phyloP scores from a whole-genome alignment of 35 echinoderm and acorn worm genomes.

The Chiridota heheva region DNA sequence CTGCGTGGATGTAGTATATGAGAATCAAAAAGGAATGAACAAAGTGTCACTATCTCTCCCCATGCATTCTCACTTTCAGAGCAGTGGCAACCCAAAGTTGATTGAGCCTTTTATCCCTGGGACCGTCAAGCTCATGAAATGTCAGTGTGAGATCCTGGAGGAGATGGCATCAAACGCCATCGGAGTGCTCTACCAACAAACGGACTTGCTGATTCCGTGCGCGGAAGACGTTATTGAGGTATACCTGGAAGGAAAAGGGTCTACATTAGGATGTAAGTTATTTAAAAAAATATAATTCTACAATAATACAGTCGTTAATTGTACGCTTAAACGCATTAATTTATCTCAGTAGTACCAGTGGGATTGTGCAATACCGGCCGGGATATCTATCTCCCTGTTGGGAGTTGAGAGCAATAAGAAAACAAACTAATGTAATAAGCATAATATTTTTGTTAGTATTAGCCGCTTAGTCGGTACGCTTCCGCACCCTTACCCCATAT shows the following conservation, averaged over 20 bases:
- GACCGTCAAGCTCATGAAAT: slow-evolving; percentile 65
- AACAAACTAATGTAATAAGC: neutral
- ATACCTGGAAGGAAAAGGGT: slow-evolving; percentile 53
- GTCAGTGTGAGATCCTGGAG: slow-evolving; percentile 42
- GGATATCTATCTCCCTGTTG: neutral
- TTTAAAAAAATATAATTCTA: too few species aligned
- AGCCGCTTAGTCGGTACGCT: too few species aligned
- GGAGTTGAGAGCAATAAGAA: neutral
- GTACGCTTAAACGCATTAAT: neutral
- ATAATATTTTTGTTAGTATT: too few species aligned
- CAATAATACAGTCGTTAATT: slow-evolving; percentile 10
- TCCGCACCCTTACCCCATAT: too few species aligned
- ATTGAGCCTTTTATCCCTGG: slow-evolving; percentile 69
- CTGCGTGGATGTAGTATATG: neutral
- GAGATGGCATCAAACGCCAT: slow-evolving; percentile 44
- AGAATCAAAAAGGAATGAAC: neutral
- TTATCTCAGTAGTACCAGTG: neutral
- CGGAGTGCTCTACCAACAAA: slow-evolving; percentile 66
- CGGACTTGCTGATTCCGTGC: slow-evolving; percentile 66
- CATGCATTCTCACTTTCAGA: neutral
- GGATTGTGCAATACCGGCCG: neutral
- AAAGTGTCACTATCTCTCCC: neutral
- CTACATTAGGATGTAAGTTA: slow-evolving; percentile 33
- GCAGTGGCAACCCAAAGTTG: slow-evolving; percentile 9
- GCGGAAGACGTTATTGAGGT: slow-evolving; percentile 80